Evolutionary conservation across 37 sponge, comb jelly and placozoan species (phyloP).

Genomic region (Beroe ovata): DNA sequence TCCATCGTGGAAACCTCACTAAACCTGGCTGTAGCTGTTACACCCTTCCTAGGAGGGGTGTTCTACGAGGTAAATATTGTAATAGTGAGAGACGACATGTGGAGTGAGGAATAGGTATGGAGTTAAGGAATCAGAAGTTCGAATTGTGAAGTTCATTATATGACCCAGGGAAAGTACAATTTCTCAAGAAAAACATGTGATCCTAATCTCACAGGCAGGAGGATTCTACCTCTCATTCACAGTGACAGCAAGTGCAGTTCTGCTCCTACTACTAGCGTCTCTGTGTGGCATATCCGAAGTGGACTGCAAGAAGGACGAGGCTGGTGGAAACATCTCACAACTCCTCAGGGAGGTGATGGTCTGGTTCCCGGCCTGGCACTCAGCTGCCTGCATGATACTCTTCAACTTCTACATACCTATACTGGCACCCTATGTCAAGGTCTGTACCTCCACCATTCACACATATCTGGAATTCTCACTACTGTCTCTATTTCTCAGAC

Average conservation of each 20-base stretch:
- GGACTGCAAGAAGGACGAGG: slow-evolving; percentile 11
- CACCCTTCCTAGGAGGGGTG: slow-evolving; percentile 30
- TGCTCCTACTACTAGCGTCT: not conserved
- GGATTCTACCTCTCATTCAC: slow-evolving; percentile 57
- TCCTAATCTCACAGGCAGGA: no score
- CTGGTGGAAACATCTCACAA: not conserved
- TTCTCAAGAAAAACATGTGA: no score
- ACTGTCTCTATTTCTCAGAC: not conserved
- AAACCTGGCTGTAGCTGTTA: slow-evolving; percentile 35
- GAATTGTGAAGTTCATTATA: no score
- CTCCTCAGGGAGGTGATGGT: slow-evolving; percentile 1
- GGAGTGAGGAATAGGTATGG: not conserved
- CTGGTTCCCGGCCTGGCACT: slow-evolving; percentile 67
- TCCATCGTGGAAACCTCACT: slow-evolving; percentile 58
- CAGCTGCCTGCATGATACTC: slow-evolving; percentile 24
- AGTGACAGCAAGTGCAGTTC: slow-evolving; percentile 44
- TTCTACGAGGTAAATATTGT: slow-evolving; percentile 5
- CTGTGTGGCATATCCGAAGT: slow-evolving; percentile 19
- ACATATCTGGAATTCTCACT: not conserved
- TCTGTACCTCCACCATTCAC: not conserved
- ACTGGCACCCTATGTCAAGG: slow-evolving; percentile 48
- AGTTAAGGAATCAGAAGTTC: not conserved
- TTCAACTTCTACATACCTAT: slow-evolving; percentile 63
- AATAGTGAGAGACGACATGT: not conserved
- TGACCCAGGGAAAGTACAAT: no score